These are phyloP conservation scores for Ctenomys sociabilis DNA, from an alignment of 2,113 vertebrate species.

Conservation along the genomic window DNA sequence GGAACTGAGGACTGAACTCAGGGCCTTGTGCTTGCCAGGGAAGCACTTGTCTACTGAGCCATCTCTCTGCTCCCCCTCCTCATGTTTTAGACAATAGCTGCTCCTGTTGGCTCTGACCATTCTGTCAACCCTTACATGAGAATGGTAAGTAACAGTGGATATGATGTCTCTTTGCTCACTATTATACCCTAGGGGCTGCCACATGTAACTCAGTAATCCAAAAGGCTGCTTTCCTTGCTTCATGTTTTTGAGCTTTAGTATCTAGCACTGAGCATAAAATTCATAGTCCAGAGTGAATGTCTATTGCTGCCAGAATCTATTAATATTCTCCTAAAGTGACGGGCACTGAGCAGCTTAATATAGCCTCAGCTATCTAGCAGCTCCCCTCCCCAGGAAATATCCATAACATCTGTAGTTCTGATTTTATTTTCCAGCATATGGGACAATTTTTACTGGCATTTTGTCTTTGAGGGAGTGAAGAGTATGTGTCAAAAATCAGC, in stretches of 20 bases:
- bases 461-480: not conserved
- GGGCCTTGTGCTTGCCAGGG: too few species aligned
- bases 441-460: not conserved
- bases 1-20: too few species aligned
- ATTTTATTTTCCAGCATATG: not conserved
- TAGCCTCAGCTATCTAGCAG: not conserved
- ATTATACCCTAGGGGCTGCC: not conserved
- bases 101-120: not conserved
- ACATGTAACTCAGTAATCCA: not conserved
- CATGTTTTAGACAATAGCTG: not conserved
- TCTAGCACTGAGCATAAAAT: not conserved
- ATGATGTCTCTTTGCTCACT: not conserved
- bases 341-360: not conserved
- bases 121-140: not conserved
- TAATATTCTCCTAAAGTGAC: not conserved
- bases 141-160: not conserved
- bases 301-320: not conserved
- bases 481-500: not conserved
- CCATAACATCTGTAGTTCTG: not conserved
- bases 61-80: too few species aligned
- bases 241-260: not conserved
- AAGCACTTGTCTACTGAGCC: too few species aligned
- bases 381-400: not conserved
- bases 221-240: not conserved
- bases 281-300: not conserved